Evolutionary conservation across 64 coral and sea anemone genomes (phyloP).

Genomic region (Montipora efflorescens): DNA sequence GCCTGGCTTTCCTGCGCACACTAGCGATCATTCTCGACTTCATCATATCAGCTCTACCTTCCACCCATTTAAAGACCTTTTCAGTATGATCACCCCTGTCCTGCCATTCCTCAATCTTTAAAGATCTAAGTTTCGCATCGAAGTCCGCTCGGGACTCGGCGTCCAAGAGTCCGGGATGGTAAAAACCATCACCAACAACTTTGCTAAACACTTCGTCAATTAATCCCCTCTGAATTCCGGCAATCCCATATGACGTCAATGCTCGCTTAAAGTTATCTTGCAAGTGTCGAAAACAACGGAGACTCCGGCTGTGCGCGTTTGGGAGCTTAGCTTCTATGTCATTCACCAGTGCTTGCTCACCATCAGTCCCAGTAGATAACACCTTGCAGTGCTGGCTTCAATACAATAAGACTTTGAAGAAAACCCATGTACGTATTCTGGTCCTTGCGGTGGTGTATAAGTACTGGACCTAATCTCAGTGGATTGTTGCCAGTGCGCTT

Average conservation of each 20-base stretch:
- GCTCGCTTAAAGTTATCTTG: constrained; percentile 32
- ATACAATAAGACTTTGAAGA: background rate
- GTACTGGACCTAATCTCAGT: constrained; percentile 16
- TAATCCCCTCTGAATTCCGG: background rate
- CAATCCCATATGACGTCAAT: background rate
- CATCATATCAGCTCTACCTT: no score
- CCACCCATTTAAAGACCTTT: no score
- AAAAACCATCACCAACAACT: background rate
- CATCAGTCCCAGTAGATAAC: background rate
- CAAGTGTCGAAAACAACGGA: constrained; percentile 25
- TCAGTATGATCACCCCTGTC: no score
- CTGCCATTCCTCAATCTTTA: background rate
- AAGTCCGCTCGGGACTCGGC: constrained; percentile 12
- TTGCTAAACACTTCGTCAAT: constrained; percentile 15
- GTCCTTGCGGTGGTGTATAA: constrained; percentile 5
- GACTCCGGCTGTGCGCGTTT: background rate
- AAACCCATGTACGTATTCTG: background rate
- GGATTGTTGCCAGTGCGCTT: background rate
- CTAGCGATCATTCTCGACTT: no score
- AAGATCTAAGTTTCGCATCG: background rate
- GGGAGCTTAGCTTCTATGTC: constrained; percentile 33
- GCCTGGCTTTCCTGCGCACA: no score
- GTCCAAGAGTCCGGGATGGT: background rate
- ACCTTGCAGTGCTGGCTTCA: constrained; percentile 7
- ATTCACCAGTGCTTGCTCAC: background rate